Conservation (phyloP, 2,113 vertebrate genomes). For the Felis catus region F.catus_Fca126_mat1.0 CM031418.1:128067001-128067500, state of each 20-base stretch:
- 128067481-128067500: background rate
- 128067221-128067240: no score
- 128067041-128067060: accelerated
- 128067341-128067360: background rate
- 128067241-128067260: background rate
- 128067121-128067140: background rate
- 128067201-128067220: background rate
- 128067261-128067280: background rate
- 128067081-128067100: accelerated
- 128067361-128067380: background rate
- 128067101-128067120: accelerated
- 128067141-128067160: background rate
- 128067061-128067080: background rate
- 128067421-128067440: accelerated
- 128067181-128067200: background rate
- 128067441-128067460: background rate
- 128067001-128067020: background rate
- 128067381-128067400: background rate
- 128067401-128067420: background rate
- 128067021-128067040: background rate
- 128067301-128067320: background rate
- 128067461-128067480: background rate
- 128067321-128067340: background rate
- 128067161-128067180: background rate
- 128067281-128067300: background rate